A percentile compares a stretch with the other conserved stretches of the same genome.
These are phyloP conservation scores for Oncorhynchus keta DNA, from an alignment of 2,113 vertebrate genomes.

Conservation along the genomic window DNA sequence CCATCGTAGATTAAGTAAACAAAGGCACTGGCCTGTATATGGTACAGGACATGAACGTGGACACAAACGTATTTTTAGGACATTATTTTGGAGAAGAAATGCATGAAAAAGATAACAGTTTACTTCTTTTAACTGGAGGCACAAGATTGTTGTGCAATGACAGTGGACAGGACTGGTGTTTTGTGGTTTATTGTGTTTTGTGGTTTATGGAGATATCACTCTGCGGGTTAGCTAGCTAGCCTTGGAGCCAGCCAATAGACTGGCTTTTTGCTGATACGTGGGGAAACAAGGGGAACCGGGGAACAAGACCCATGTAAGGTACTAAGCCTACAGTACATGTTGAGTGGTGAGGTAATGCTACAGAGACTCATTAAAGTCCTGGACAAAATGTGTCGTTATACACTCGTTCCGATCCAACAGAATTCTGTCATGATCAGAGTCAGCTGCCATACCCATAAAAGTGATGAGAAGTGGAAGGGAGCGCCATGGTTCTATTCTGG, in stretches of 20 bases:
- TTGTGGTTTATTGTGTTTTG: not conserved
- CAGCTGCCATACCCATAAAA: slow-evolving; percentile 32
- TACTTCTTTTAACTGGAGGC: not conserved
- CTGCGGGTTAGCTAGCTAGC: slow-evolving; percentile 14
- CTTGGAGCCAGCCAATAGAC: slow-evolving; percentile 13
- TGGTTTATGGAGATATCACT: not conserved
- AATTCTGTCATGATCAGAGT: slow-evolving; percentile 45
- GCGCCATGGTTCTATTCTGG: slow-evolving; percentile 28
- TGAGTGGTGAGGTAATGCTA: slow-evolving; percentile 41
- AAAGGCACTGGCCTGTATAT: slow-evolving; percentile 64
- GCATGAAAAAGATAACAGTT: not conserved
- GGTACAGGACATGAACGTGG: not conserved
- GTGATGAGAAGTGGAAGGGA: slow-evolving; percentile 30
- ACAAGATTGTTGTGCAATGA: not conserved
- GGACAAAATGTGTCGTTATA: slow-evolving; percentile 44
- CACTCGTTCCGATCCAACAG: slow-evolving; percentile 33
- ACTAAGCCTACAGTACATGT: not conserved
- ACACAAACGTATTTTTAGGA: not conserved
- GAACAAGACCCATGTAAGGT: no score
- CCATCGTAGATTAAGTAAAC: not conserved
- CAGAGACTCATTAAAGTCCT: slow-evolving; percentile 42
- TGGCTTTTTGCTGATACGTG: slow-evolving; percentile 26
- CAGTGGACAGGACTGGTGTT: slow-evolving; percentile 22
- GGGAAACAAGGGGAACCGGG: slow-evolving; percentile 6
- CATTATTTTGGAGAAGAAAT: slow-evolving; percentile 13